A percentile compares a stretch with the other conserved stretches of the same genome.
phyloP scores from a whole-genome alignment of 1,140 invertebrate species.

The Lutraria rhynchaena region DNA sequence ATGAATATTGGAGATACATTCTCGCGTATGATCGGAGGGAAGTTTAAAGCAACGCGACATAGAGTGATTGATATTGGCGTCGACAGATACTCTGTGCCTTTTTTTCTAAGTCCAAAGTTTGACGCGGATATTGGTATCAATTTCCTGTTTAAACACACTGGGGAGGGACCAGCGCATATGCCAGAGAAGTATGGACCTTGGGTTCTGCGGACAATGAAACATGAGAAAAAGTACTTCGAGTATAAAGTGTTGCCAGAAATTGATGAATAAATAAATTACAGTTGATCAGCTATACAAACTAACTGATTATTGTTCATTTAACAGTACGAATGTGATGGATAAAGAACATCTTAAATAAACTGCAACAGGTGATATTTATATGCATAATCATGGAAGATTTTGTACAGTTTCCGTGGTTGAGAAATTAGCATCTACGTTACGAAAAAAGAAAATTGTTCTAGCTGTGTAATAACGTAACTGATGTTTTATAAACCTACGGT shows the following conservation, averaged over 20 bases:
- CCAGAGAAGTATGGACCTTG: slow-evolving; percentile 63
- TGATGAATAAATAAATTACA: slow-evolving; percentile 32
- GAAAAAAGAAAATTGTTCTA: no score
- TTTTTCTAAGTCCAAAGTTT: slow-evolving; percentile 70
- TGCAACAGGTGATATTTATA: no score
- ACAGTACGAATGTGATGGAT: no score
- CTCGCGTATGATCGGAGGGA: slow-evolving; percentile 66
- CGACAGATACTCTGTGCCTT: slow-evolving; percentile 70
- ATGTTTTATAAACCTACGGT: no score
- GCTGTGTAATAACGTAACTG: no score
- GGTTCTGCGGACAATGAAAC: slow-evolving; percentile 60
- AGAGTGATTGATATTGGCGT: slow-evolving; percentile 69
- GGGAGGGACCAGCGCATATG: slow-evolving; percentile 47
- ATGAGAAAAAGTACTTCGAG: slow-evolving; percentile 67
- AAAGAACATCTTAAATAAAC: no score
- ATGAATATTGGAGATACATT: slow-evolving; percentile 76
- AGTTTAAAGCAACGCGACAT: slow-evolving; percentile 71
- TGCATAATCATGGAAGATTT: no score
- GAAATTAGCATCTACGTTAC: no score
- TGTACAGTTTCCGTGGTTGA: no score
- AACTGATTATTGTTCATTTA: no score
- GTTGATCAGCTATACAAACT: no score
- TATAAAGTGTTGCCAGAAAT: slow-evolving; percentile 64
- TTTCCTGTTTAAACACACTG: slow-evolving; percentile 48
- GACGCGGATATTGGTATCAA: slow-evolving; percentile 65